phyloP scores from a whole-genome alignment of 2,888 invertebrate species.

The Caradrina kadenii region DNA sequence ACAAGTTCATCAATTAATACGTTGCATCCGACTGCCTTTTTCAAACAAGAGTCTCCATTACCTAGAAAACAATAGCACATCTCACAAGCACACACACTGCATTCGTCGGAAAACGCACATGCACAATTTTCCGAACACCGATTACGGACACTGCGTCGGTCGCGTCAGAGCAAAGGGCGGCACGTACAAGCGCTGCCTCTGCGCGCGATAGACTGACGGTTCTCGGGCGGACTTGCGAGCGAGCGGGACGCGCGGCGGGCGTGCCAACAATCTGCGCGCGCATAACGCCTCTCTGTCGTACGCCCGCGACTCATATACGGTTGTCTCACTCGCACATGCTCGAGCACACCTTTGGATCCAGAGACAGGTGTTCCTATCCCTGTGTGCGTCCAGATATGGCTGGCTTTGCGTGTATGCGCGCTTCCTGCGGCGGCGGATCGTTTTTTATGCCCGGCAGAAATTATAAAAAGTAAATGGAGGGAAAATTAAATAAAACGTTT shows the following conservation, averaged over 20 bases:
- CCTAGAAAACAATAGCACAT: constrained; percentile 91
- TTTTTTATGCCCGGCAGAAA: constrained; percentile 90
- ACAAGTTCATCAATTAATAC: constrained; percentile 79
- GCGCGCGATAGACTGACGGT: constrained; percentile 89
- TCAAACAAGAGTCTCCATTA: constrained; percentile 83
- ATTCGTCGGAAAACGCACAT: constrained; percentile 90
- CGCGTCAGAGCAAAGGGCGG: constrained; percentile 86
- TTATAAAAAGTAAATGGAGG: constrained; percentile 91
- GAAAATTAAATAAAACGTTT: constrained; percentile 91
- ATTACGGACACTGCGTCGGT: constrained; percentile 89
- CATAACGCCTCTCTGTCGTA: constrained; percentile 80
- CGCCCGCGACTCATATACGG: constrained; percentile 72
- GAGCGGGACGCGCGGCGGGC: constrained; percentile 89
- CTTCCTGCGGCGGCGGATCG: constrained; percentile 90
- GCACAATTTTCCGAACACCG: constrained; percentile 90
- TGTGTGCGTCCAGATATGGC: constrained; percentile 87
- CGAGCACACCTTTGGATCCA: constrained; percentile 89
- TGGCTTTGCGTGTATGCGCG: constrained; percentile 80
- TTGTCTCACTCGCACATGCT: constrained; percentile 80
- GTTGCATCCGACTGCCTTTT: constrained; percentile 84
- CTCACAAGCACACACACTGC: constrained; percentile 90
- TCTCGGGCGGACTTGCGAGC: constrained; percentile 78
- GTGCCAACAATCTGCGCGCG: constrained; percentile 87
- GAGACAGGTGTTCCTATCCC: constrained; percentile 88
- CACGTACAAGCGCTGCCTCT: constrained; percentile 86